Percentiles rank a stretch among this genome's conserved stretches.
Evolutionary conservation across 2,113 vertebrate genomes (phyloP).

Genomic region (Brevimyrus niger): DNA sequence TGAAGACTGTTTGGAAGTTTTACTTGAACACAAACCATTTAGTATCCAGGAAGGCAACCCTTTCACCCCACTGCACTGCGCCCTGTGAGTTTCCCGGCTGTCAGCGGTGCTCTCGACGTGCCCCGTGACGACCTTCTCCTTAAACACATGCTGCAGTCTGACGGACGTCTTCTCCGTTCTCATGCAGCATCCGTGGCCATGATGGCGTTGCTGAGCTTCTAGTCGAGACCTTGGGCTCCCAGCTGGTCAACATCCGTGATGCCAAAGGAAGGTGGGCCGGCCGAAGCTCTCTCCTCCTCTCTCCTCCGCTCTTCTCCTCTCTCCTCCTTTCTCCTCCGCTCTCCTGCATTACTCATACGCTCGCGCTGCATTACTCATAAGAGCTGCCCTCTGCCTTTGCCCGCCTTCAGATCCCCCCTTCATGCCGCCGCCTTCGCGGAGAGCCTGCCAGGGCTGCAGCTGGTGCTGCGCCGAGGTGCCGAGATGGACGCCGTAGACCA

Average conservation of each 20-base stretch:
- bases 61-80: slow-evolving; percentile 95
- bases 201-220: slow-evolving; percentile 82
- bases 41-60: slow-evolving; percentile 83
- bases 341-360: no score
- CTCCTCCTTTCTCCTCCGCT: neutral
- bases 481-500: slow-evolving; percentile 77
- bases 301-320: neutral
- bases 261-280: slow-evolving; percentile 84
- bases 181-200: slow-evolving; percentile 80
- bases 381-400: neutral
- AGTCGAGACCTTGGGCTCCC: slow-evolving; percentile 75
- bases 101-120: neutral
- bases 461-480: slow-evolving; percentile 79
- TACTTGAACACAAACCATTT: slow-evolving; percentile 92
- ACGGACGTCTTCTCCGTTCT: neutral
- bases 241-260: slow-evolving; percentile 80
- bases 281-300: neutral
- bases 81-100: slow-evolving; percentile 72
- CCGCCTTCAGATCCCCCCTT: slow-evolving; percentile 73
- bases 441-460: slow-evolving; percentile 76
- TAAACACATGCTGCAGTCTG: neutral
- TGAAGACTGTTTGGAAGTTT: slow-evolving; percentile 89
- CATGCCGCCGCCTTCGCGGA: slow-evolving; percentile 91
- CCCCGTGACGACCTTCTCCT: neutral
- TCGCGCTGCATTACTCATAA: neutral